Conservation (phyloP, 1,140 invertebrate genomes). For the Asbolus verrucosus region DNA sequence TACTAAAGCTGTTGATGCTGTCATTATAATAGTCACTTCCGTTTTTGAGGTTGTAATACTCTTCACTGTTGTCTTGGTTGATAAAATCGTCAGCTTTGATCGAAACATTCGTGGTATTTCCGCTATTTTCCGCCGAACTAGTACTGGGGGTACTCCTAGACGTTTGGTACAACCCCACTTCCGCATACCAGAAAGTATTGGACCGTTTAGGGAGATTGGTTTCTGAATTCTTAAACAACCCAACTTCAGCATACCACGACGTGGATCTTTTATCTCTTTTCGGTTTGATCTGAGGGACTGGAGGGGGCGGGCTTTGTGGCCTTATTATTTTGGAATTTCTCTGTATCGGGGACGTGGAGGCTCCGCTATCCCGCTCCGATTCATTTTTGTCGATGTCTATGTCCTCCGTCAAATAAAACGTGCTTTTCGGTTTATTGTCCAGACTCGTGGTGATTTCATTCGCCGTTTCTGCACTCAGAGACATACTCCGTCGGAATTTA, state of each 20-base stretch:
- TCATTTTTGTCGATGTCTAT: slow-evolving; percentile 67
- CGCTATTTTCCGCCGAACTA: slow-evolving; percentile 61
- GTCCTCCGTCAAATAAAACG: slow-evolving; percentile 74
- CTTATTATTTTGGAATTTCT: slow-evolving; percentile 54
- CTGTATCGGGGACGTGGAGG: slow-evolving; percentile 49
- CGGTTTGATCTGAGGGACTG: slow-evolving; percentile 49
- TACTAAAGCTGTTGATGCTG: slow-evolving; percentile 57
- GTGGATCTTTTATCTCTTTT: slow-evolving; percentile 52
- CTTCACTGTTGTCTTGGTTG: slow-evolving; percentile 51
- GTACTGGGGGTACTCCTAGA: slow-evolving; percentile 65
- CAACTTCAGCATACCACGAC: slow-evolving; percentile 70
- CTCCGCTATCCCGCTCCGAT: slow-evolving; percentile 43
- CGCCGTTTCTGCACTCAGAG: slow-evolving; percentile 55
- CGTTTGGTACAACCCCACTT: slow-evolving; percentile 72
- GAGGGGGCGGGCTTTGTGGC: slow-evolving; percentile 62
- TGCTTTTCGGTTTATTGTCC: slow-evolving; percentile 67
- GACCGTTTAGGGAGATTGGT: slow-evolving; percentile 52
- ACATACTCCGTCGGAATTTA: slow-evolving; percentile 62
- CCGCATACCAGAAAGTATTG: slow-evolving; percentile 71
- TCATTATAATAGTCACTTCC: slow-evolving; percentile 58
- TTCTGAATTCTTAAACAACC: slow-evolving; percentile 65
- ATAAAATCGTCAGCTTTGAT: slow-evolving; percentile 21
- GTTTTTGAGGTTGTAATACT: slow-evolving; percentile 59
- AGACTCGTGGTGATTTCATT: slow-evolving; percentile 53
- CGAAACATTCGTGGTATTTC: slow-evolving; percentile 50